Evolutionary conservation across 2,797 vertebrate species (phyloP).

Genomic region (Megalops cyprinoides): DNA sequence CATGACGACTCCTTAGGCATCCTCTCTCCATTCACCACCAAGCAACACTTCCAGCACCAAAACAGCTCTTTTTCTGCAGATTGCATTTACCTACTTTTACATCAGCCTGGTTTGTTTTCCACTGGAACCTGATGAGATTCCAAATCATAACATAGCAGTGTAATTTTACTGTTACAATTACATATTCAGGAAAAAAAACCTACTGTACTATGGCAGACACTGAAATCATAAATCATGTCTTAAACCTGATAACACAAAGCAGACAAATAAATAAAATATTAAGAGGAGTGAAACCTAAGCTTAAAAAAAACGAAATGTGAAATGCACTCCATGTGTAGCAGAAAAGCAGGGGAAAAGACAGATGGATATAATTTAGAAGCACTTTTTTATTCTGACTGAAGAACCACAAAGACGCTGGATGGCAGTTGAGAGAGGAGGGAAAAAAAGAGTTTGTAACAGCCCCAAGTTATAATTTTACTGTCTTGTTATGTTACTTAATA

Average conservation of each 20-base stretch:
- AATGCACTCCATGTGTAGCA: slow-evolving; percentile 33
- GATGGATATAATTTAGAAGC: slow-evolving; percentile 59
- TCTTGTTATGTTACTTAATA: slow-evolving; percentile 83
- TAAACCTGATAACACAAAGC: background rate
- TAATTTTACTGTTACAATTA: background rate
- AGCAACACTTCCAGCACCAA: too few relatives aligned
- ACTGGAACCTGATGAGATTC: background rate
- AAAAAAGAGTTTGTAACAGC: slow-evolving; percentile 47
- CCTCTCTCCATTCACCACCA: background rate
- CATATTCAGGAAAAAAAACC: background rate
- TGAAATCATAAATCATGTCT: slow-evolving; percentile 8
- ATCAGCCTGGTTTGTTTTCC: background rate
- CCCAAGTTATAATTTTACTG: slow-evolving; percentile 75
- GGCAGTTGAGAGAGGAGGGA: slow-evolving; percentile 47
- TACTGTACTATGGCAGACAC: too few relatives aligned
- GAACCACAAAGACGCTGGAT: slow-evolving; percentile 55
- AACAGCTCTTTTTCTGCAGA: background rate
- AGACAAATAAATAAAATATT: background rate
- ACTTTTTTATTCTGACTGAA: slow-evolving; percentile 52
- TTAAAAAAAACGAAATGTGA: background rate
- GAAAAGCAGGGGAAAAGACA: slow-evolving; percentile 50
- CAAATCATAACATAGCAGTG: background rate
- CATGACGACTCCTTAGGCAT: too few relatives aligned
- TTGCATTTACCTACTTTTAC: background rate
- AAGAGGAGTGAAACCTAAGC: slow-evolving; percentile 24